phyloP scores from a whole-genome alignment of 2,113 vertebrate genomes.

The Hystrix cristata region DNA sequence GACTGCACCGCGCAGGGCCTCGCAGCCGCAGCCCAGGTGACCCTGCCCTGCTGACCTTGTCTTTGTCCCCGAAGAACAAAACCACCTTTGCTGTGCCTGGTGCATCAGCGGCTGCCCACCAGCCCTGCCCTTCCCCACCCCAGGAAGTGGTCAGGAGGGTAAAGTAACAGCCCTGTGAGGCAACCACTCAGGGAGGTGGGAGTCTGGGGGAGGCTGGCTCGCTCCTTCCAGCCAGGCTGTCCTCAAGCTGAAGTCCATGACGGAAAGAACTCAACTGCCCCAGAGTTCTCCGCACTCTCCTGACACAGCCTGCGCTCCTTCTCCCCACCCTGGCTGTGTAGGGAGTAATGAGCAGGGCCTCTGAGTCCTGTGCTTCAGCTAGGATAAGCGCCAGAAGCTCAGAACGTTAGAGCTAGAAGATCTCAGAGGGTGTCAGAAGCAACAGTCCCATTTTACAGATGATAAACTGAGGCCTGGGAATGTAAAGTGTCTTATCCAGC shows the following conservation, averaged over 20 bases:
- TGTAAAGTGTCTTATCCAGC: not conserved
- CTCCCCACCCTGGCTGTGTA: not conserved
- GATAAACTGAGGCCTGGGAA: conserved; percentile 24
- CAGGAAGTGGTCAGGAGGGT: conserved; percentile 70
- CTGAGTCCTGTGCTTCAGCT: not conserved
- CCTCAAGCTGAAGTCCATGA: conserved; percentile 34
- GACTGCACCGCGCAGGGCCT: not conserved
- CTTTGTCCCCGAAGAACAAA: conserved; percentile 68
- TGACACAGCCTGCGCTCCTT: not conserved
- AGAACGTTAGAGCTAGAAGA: not conserved
- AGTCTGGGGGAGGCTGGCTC: conserved; percentile 18
- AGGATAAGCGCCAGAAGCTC: not conserved
- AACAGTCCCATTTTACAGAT: not conserved
- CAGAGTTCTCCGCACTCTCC: not conserved
- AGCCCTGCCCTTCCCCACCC: conserved; percentile 76
- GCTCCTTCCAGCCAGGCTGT: conserved; percentile 42
- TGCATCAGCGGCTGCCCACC: conserved; percentile 80
- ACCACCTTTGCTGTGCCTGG: conserved; percentile 79
- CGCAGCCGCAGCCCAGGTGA: not conserved
- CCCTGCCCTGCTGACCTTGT: conserved; percentile 72
- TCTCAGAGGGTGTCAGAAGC: conserved; percentile 10
- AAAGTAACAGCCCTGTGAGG: conserved; percentile 66
- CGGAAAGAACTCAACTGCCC: not conserved
- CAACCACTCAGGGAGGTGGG: conserved; percentile 26
- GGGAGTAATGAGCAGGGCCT: not conserved